phyloP scores from a whole-genome alignment of 2,113 vertebrate species.

The Leucoraja erinaceus region DNA sequence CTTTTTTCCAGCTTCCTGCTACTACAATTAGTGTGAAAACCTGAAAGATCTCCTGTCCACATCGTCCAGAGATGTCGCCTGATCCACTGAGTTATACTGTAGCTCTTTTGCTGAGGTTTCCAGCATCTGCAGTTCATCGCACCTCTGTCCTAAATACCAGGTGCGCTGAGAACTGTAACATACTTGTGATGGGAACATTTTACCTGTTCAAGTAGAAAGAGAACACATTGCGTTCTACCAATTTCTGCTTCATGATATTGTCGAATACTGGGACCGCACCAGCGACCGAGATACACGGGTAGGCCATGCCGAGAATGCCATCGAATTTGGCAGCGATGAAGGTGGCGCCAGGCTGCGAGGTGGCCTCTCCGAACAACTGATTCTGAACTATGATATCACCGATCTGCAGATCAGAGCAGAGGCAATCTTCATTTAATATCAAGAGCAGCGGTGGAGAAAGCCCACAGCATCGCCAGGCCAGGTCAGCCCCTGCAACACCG shows the following conservation, averaged over 20 bases:
- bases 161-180: not conserved
- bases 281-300: constrained; percentile 74
- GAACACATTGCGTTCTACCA: constrained; percentile 77
- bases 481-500: too few species aligned
- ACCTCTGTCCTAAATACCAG: too few species aligned
- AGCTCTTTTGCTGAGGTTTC: too few species aligned
- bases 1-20: too few species aligned
- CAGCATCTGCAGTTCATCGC: too few species aligned
- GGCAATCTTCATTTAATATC: not conserved
- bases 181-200: not conserved
- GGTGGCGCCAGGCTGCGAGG: constrained; percentile 78
- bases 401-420: constrained; percentile 46
- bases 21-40: too few species aligned
- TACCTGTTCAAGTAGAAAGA: constrained; percentile 97
- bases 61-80: too few species aligned
- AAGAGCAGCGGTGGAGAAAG: not conserved
- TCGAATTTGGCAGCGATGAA: constrained; percentile 91
- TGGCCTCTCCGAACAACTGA: constrained; percentile 83
- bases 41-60: too few species aligned
- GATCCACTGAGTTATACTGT: too few species aligned
- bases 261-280: constrained; percentile 76
- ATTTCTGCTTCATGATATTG: constrained; percentile 77
- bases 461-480: too few species aligned
- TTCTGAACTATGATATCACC: constrained; percentile 56
- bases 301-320: constrained; percentile 90